These are phyloP conservation scores for Cheirogaleus major DNA, from an alignment of 2,797 vertebrate species.

Conservation along the genomic window DNA sequence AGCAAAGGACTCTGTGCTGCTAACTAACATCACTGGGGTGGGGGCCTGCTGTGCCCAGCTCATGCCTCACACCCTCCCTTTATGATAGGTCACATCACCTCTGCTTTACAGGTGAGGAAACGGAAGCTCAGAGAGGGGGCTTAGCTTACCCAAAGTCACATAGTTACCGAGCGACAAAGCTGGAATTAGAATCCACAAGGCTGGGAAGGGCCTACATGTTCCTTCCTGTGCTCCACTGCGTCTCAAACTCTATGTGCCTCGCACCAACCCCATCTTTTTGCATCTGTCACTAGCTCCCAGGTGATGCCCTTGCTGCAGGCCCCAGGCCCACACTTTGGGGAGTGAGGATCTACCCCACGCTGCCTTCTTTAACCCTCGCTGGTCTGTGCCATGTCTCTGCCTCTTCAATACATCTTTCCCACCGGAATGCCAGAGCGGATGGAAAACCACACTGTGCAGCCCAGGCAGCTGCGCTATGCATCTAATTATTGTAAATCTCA, in stretches of 20 bases:
- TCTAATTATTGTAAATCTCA: not conserved
- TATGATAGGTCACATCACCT: not conserved
- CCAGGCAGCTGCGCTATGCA: not conserved
- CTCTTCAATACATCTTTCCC: not conserved
- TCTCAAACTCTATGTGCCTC: not conserved
- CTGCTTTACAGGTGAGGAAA: not conserved
- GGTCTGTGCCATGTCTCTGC: not conserved
- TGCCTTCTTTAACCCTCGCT: not conserved
- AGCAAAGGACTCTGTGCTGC: not conserved
- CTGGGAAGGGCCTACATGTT: fast-evolving
- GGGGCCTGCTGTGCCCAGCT: not conserved
- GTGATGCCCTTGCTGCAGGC: not conserved
- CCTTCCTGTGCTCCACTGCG: not conserved
- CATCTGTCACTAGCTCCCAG: not conserved
- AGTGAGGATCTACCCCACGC: fast-evolving
- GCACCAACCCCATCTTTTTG: not conserved
- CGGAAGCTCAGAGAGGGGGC: not conserved
- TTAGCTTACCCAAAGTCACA: not conserved
- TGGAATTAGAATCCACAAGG: not conserved
- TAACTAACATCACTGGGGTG: not conserved
- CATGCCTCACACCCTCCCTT: not conserved
- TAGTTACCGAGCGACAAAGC: not conserved
- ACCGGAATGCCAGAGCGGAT: not conserved
- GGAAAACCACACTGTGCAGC: fast-evolving
- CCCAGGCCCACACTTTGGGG: not conserved